Evolutionary conservation across 1,140 invertebrate species (phyloP).

Genomic region (Pollicipes pollicipes): DNA sequence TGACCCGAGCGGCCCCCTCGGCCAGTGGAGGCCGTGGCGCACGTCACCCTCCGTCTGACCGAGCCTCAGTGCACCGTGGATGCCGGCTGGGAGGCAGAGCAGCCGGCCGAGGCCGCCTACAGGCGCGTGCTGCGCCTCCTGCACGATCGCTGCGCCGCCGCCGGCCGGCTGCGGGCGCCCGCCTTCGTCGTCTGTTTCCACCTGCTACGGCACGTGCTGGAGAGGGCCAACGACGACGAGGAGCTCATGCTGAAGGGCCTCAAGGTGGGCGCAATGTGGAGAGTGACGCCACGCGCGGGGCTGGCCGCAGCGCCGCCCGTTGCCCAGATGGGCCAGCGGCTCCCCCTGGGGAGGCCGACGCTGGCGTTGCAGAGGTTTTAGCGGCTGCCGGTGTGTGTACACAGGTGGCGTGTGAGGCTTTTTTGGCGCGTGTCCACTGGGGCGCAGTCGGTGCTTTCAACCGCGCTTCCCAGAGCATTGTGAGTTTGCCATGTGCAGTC

Average conservation of each 20-base stretch:
- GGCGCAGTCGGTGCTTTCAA: no score
- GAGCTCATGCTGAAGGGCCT: slow-evolving; percentile 6
- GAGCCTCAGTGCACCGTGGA: not conserved
- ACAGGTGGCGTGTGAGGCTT: no score
- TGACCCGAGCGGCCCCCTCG: no score
- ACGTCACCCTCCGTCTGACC: not conserved
- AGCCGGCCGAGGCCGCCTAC: not conserved
- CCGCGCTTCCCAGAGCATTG: no score
- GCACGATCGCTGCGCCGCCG: slow-evolving; percentile 3
- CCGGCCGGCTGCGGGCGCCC: slow-evolving; percentile 19
- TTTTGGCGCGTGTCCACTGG: no score
- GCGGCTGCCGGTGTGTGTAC: no score
- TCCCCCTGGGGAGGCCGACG: no score
- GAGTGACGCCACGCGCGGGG: no score
- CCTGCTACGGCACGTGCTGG: slow-evolving; percentile 9
- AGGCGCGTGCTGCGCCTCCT: not conserved
- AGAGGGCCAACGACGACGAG: slow-evolving; percentile 6
- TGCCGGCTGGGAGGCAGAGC: not conserved
- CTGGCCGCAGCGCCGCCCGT: no score
- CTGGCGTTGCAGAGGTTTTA: no score
- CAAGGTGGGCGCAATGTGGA: not conserved
- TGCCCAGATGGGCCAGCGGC: no score
- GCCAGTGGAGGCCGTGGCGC: slow-evolving; percentile 1
- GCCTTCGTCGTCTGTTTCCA: slow-evolving; percentile 12
- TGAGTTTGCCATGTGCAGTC: no score